Base-by-base conservation (phyloP, 2,113 vertebrate species). In the Nematolebias whitei region DNA sequence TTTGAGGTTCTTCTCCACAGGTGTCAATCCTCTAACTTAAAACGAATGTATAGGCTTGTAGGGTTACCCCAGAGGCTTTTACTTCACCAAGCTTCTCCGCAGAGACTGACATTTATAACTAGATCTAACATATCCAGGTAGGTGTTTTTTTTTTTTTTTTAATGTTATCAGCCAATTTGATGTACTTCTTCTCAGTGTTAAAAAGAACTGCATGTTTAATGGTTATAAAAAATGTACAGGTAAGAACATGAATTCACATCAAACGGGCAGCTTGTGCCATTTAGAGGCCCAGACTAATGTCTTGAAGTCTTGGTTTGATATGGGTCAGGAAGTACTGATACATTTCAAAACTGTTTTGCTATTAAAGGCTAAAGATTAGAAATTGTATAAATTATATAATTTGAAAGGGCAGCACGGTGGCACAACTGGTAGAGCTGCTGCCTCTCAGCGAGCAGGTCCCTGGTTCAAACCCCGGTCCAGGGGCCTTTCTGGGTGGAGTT, bases 1-100 rank as follows among this genome's bases (percentile, higher is more conserved):
- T 91, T 91, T 90, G 71, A 79, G 83, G 59, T 56, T 79, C 48
- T 55, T 67, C 88, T 63, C 87, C 68, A 68, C 85, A 87, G 90
- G 90, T 84, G 88, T 86, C 83, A 85, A 88, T 91, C 90, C 87
- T 85, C 87, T 60, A 55, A 81, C 83, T 87, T 85, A 67, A 88
- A 87, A 88, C 65, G 68, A 68, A 83, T 64, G 61, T 85, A 85
- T 76, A 79, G 77, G 71, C 72, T 78, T 74, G 74, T 74, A 69
- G 68, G 78, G 74, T 51, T 59, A 47, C 68, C 73, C 67, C 61
- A 75, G 68, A 76, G 77, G 64, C 69, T 68, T 54, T 62, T 49
- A 53, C 77, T 63, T 81, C 71, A 41, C 64, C 44, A 49, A 29
- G 78, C 32, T 51, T 50, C 62, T 53, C 56, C 62, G 72, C 57